Evolutionary conservation across 2,113 vertebrate genomes (phyloP).

Genomic region (Ariopsis seemanni): DNA sequence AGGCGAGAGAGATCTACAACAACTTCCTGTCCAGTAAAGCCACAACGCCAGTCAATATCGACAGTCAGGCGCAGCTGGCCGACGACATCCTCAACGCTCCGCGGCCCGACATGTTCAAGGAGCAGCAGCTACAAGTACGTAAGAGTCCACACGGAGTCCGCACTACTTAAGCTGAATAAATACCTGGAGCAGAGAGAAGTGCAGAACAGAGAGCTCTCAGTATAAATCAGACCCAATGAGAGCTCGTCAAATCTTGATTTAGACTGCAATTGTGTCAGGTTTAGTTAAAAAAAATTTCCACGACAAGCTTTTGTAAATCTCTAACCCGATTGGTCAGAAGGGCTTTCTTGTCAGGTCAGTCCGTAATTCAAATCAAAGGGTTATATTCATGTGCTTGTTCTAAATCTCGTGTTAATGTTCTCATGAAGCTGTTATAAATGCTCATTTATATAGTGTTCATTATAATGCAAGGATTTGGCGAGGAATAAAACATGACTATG

Average conservation of each 20-base stretch:
- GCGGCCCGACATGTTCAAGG: constrained; percentile 95
- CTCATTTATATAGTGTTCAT: background rate
- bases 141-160: background rate
- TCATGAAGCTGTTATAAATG: background rate
- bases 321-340: background rate
- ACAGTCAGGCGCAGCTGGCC: constrained; percentile 94
- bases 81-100: constrained; percentile 93
- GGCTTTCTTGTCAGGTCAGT: background rate
- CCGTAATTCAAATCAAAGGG: background rate
- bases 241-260: background rate
- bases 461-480: background rate
- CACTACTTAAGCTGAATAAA: background rate
- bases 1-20: constrained; percentile 94
- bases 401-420: too few species aligned
- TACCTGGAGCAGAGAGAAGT: background rate
- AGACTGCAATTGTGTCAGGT: background rate
- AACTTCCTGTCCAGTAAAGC: constrained; percentile 96
- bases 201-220: background rate
- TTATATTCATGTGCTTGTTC: background rate
- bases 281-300: background rate
- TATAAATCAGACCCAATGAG: background rate
- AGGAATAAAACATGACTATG: background rate
- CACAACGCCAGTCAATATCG: constrained; percentile 96
- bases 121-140: constrained; percentile 93
- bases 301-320: background rate